A percentile compares a stretch with the other conserved stretches of the same genome.
Conservation (phyloP, 2,113 vertebrate species). For the Corythornis madagascariensis region DNA sequence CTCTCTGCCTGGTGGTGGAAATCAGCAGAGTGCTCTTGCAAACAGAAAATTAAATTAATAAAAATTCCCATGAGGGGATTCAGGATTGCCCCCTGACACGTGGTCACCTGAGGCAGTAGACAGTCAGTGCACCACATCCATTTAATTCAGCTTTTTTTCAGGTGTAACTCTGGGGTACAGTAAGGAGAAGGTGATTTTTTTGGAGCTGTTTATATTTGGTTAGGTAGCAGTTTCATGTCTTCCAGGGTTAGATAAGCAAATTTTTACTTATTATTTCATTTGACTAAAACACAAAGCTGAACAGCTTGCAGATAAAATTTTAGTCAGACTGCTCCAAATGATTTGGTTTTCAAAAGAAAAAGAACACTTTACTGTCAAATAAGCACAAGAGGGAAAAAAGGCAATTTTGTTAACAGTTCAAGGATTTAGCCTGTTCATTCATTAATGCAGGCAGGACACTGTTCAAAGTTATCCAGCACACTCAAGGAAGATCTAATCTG, state of each 20-base stretch:
- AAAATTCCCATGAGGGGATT: not conserved
- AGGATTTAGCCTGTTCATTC: not conserved
- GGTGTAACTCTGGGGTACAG: not conserved
- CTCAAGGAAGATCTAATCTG: not conserved
- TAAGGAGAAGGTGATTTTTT: not conserved
- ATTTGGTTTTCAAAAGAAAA: not conserved
- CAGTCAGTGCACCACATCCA: not conserved
- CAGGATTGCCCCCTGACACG: not conserved
- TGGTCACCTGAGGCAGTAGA: not conserved
- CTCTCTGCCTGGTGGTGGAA: not conserved
- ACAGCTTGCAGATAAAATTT: not conserved
- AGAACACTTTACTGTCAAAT: not conserved
- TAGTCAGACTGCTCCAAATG: not conserved
- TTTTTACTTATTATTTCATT: not conserved
- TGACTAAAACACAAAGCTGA: slow-evolving; percentile 4
- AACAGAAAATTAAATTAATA: not conserved
- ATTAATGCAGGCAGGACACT: not conserved
- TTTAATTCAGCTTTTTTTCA: not conserved
- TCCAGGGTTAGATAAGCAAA: not conserved
- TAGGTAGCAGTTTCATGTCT: not conserved
- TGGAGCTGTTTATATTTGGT: not conserved
- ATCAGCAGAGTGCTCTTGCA: not conserved
- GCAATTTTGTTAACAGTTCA: not conserved
- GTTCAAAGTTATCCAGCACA: not conserved
- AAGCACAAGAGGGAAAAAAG: rapidly evolving